Base-by-base conservation (phyloP, 2,113 vertebrate species). In the Erpornis zantholeuca region DNA sequence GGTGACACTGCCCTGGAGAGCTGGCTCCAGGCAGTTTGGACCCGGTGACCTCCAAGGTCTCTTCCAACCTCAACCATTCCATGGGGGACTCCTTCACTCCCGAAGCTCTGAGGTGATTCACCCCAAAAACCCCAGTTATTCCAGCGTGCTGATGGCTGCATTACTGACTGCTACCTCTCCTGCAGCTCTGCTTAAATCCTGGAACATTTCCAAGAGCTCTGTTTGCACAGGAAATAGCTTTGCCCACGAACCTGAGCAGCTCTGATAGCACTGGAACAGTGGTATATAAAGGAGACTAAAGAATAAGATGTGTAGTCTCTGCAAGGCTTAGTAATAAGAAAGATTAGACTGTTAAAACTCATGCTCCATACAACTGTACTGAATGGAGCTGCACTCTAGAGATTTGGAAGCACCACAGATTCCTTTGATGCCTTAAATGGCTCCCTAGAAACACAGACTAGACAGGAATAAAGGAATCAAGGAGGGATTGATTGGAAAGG, bases 161-260 rank as follows among this genome's bases (percentile, higher is more conserved):
- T 20, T 9, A 9, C 31, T 25, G 72, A 17, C 29, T 38, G 63
- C 49, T 35, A 5, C 64, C n/a, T 49, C 45, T 82, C 60, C 75
- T 73, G 31, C 29, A 61, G 57, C 0, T 0, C 61, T 47, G 61
- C 12, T 65, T 7, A 38, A 82, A 23, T 4, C 29, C n/a, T 75
- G 90, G 60, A 65, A 25, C 28, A 10, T 25, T 53, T 61, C 92
- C 92, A 73, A 28, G 60, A 47, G 54, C 7, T 85, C 79, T 70
- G 31, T 78, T 91, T 65, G 52, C 33, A 12, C 66, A 53, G 90
- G 70, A 82, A 75, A 79, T 29, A 21, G n/a, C 31, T 79, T 47
- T 6, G 2, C 65, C 54, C 47, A 16, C 60, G 80, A 28, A 2
- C 60, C 15, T 0, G 0, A 47, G 70, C 49, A 50, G 60, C 9